Percentiles rank a stretch among this genome's conserved stretches.
Evolutionary conservation across 2,797 vertebrate genomes (phyloP).

Genomic region (Vespertilio murinus): DNA sequence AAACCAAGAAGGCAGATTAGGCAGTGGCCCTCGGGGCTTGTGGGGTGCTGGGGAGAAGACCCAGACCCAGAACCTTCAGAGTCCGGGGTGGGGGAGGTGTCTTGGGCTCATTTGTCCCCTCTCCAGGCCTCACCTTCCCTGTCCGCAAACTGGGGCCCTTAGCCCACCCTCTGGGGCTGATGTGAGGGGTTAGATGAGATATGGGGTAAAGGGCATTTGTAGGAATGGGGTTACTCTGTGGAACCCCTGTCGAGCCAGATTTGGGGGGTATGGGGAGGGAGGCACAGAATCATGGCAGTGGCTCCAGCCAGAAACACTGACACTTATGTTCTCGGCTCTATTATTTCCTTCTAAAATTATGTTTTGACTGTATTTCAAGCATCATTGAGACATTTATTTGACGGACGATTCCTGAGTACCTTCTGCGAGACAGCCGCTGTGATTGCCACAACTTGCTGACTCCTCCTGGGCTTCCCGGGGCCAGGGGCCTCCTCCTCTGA

Average conservation of each 20-base stretch:
- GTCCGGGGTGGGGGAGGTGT: not conserved
- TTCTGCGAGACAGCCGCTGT: not conserved
- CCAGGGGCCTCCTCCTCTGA: not conserved
- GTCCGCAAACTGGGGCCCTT: not conserved
- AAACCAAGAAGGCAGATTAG: conserved; percentile 97
- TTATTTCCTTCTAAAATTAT: not conserved
- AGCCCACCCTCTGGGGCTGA: not conserved
- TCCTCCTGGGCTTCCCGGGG: not conserved
- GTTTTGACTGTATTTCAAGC: conserved; percentile 32
- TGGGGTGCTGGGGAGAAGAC: not conserved
- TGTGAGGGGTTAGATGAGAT: not conserved
- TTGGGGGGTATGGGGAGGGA: not conserved
- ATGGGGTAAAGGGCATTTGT: not conserved
- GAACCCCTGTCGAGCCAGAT: not conserved
- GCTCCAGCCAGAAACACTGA: not conserved
- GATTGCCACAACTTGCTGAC: not conserved
- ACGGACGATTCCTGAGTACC: not conserved
- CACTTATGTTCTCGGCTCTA: not conserved
- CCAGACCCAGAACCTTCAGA: not conserved
- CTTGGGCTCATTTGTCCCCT: not conserved
- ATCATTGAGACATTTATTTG: not conserved
- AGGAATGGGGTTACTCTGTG: not conserved
- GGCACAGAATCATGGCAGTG: not conserved
- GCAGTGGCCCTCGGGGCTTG: not conserved
- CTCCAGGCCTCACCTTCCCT: not conserved